Evolutionary conservation across 2,888 invertebrate genomes (phyloP).

Genomic region (Chaetoderma sp.): DNA sequence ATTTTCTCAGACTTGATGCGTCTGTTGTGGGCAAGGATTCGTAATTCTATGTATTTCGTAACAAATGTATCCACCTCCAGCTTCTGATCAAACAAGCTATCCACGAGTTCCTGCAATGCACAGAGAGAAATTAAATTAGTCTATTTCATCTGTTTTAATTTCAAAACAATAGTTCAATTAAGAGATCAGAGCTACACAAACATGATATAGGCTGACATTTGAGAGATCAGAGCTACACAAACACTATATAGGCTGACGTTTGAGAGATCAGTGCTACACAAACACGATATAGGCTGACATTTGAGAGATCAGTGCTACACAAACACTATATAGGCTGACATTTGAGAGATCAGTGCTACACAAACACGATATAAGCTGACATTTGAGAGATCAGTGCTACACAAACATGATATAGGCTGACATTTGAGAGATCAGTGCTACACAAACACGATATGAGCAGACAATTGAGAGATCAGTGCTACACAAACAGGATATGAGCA

Average conservation of each 20-base stretch:
- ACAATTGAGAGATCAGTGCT: too few relatives aligned
- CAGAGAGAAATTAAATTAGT: background rate
- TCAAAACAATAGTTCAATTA: conserved; percentile 16
- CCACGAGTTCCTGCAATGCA: conserved; percentile 76
- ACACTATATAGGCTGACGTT: background rate
- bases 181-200: conserved; percentile 21
- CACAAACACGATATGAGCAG: too few relatives aligned
- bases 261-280: too few relatives aligned
- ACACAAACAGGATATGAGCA: too few relatives aligned
- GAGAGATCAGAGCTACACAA: background rate
- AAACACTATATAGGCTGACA: too few relatives aligned
- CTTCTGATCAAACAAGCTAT: conserved; percentile 82
- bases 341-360: too few relatives aligned
- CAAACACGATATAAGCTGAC: too few relatives aligned
- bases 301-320: too few relatives aligned
- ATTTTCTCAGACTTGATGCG: conserved; percentile 95
- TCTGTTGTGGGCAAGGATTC: conserved; percentile 83
- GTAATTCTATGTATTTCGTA: conserved; percentile 82
- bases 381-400: too few relatives aligned
- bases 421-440: too few relatives aligned
- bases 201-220: background rate
- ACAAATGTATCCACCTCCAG: conserved; percentile 84
- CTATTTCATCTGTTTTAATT: background rate
- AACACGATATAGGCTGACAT: too few relatives aligned
- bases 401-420: too few relatives aligned